Percentiles rank a stretch among this genome's conserved stretches.
phyloP scores from a whole-genome alignment of 2,888 invertebrate species.

The Xanthia togata region DNA sequence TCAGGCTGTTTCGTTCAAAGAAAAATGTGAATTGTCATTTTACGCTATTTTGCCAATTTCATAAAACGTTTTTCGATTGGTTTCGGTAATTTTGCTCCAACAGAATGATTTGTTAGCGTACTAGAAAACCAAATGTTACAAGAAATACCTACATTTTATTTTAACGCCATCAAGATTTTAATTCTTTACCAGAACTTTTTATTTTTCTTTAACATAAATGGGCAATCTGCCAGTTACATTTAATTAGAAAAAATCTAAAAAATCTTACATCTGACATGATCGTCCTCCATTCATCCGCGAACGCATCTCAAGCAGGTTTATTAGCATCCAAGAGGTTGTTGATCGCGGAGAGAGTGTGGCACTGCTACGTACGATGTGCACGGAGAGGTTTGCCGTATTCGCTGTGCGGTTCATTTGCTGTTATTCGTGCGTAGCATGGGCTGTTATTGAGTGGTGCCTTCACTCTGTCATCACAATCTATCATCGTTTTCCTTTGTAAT shows the following conservation, averaged over 20 bases:
- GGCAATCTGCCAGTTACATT: background rate
- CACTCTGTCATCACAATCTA: no score
- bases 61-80: background rate
- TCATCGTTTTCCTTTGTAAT: no score
- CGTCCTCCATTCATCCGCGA: no score
- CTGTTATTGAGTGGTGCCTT: background rate
- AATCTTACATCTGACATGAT: no score
- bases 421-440: background rate
- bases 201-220: background rate
- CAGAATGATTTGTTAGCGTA: background rate
- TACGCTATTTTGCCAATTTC: constrained; percentile 16
- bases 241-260: background rate
- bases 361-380: background rate
- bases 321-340: no score
- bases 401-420: background rate
- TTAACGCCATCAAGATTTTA: background rate
- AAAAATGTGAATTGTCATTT: constrained; percentile 19
- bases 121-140: background rate
- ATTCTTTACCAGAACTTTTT: background rate
- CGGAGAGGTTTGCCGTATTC: background rate
- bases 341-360: no score
- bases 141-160: background rate
- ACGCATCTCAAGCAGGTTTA: no score
- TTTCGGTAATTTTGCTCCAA: background rate
- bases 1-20: constrained; percentile 3